phyloP scores from a whole-genome alignment of 2,888 invertebrate genomes.

The Megalurothrips usitatus region DNA sequence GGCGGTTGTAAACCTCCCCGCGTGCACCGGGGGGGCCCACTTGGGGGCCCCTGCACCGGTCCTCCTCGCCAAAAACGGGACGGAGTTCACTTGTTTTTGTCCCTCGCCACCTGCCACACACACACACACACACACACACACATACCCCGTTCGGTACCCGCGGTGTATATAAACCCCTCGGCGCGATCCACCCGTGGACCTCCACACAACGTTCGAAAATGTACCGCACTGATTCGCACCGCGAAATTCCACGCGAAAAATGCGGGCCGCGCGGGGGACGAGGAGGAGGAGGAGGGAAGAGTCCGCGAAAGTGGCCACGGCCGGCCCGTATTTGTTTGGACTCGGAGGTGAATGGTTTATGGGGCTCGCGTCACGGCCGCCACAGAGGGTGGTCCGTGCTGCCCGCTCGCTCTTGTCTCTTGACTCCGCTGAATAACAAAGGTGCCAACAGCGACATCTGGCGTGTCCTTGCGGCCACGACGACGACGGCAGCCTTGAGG shows the following conservation, averaged over 20 bases:
- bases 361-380: not conserved
- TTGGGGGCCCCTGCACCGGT: no score
- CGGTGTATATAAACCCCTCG: no score
- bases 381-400: not conserved
- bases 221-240: no score
- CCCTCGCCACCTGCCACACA: no score
- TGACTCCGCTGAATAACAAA: not conserved
- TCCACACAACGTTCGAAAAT: no score
- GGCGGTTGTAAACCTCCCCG: not conserved
- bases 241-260: no score
- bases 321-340: not conserved
- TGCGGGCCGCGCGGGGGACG: no score
- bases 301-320: not conserved
- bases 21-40: not conserved
- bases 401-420: not conserved
- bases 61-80: not conserved
- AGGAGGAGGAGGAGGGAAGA: not conserved
- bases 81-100: not conserved
- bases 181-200: no score
- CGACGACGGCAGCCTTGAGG: not conserved
- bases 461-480: not conserved
- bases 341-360: not conserved
- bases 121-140: no score
- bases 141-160: no score
- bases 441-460: slow-evolving; percentile 17